Conservation (phyloP, 2,797 vertebrate species). For the Sylvia borin region DNA sequence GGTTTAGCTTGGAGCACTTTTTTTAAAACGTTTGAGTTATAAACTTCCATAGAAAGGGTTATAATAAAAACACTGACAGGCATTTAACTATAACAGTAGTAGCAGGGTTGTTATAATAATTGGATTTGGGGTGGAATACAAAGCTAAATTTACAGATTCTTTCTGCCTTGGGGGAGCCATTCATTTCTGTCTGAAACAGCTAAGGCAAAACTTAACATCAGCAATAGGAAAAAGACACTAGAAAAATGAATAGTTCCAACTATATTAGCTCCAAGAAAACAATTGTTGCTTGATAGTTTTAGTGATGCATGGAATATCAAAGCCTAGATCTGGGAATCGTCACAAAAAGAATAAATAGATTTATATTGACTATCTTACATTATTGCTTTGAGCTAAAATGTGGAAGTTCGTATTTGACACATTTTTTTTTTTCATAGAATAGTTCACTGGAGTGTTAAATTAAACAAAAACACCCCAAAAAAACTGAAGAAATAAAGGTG, state of each 20-base stretch:
- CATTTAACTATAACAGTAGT: conserved; percentile 60
- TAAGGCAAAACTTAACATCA: conserved; percentile 15
- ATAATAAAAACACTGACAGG: conserved; percentile 51
- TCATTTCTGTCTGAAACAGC: conserved; percentile 52
- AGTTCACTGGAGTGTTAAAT: conserved; percentile 56
- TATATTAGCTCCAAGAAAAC: conserved; percentile 28
- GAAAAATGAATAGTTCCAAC: conserved; percentile 25
- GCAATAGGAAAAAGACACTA: not conserved
- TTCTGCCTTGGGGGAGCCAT: conserved; percentile 37
- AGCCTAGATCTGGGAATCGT: not conserved
- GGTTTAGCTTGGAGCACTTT: not conserved
- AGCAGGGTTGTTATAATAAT: conserved; percentile 39
- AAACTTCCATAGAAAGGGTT: conserved; percentile 26
- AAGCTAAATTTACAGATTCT: conserved; percentile 36
- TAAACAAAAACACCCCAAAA: conserved; percentile 45
- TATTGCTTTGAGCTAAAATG: conserved; percentile 48
- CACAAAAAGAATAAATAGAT: conserved; percentile 36
- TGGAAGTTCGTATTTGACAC: not conserved
- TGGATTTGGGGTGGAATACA: conserved; percentile 50
- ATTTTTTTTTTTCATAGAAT: not conserved
- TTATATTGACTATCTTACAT: conserved; percentile 38
- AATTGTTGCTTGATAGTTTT: conserved; percentile 40
- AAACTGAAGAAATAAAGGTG: conserved; percentile 16
- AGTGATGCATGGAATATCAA: conserved; percentile 38
- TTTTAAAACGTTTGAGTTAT: not conserved